Evolutionary conservation across 2,113 vertebrate genomes (phyloP).

Genomic region (Garra rufa): DNA sequence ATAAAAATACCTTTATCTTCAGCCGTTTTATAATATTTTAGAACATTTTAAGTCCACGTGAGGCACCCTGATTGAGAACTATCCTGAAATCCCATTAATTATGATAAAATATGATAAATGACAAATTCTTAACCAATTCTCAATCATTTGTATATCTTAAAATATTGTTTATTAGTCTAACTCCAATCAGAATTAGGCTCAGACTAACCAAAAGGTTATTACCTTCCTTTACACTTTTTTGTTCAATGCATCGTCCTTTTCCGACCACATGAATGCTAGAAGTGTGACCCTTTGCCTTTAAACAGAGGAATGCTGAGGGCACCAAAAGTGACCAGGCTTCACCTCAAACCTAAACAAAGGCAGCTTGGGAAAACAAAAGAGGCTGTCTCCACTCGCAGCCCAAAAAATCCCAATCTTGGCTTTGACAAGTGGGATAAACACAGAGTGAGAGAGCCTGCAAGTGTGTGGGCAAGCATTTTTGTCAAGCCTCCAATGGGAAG

Average conservation of each 20-base stretch:
- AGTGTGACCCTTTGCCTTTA: constrained; percentile 7
- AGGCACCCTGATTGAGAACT: no score
- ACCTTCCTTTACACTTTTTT: no score
- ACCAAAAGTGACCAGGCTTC: constrained; percentile 30
- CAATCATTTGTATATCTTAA: background rate
- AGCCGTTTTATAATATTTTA: background rate
- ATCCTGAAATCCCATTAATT: no score
- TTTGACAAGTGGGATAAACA: constrained; percentile 18
- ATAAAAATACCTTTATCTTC: no score
- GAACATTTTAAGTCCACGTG: background rate
- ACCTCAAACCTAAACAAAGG: constrained; percentile 40
- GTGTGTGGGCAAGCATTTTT: constrained; percentile 21
- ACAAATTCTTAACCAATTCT: no score
- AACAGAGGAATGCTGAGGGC: constrained; percentile 12
- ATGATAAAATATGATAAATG: no score
- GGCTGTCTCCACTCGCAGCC: constrained; percentile 3
- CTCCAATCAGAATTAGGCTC: background rate
- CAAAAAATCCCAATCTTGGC: constrained; percentile 28
- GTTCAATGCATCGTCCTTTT: no score
- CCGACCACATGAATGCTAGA: background rate
- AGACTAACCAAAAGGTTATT: background rate
- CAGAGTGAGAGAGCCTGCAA: background rate
- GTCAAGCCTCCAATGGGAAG: constrained; percentile 10
- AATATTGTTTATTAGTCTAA: background rate
- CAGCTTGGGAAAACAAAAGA: constrained; percentile 17